These are phyloP conservation scores for Odontophorus gujanensis DNA, from an alignment of 2,113 vertebrate species.

Conservation along the genomic window DNA sequence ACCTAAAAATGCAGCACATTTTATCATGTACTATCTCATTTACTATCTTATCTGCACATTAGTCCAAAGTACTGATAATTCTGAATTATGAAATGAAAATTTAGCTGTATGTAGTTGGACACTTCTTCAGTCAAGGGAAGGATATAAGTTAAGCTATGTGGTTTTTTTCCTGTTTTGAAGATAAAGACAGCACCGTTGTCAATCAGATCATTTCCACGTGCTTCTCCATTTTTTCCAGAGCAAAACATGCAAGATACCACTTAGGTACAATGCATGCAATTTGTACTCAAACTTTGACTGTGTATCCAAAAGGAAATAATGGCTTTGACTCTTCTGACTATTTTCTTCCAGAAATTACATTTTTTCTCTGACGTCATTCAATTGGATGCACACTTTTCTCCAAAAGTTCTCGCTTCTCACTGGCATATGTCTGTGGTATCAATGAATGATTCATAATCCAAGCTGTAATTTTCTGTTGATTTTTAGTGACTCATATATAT, in stretches of 20 bases:
- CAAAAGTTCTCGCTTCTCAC: not conserved
- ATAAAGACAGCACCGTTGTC: not conserved
- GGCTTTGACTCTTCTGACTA: not conserved
- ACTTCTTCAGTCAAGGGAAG: not conserved
- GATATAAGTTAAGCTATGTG: not conserved
- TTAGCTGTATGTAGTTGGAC: not conserved
- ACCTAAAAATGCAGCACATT: not conserved
- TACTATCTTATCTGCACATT: not conserved
- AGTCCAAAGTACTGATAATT: not conserved
- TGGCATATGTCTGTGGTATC: not conserved
- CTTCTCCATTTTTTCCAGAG: not conserved
- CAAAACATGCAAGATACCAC: not conserved
- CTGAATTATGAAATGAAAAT: not conserved
- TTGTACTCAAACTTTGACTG: not conserved
- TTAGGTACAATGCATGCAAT: not conserved
- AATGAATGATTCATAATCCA: slow-evolving; percentile 30
- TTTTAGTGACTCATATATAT: slow-evolving; percentile 49
- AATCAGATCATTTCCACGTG: not conserved
- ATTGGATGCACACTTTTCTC: not conserved
- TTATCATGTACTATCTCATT: not conserved
- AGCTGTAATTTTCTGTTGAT: slow-evolving; percentile 45
- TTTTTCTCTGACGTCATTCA: slow-evolving; percentile 9
- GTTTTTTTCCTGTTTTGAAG: not conserved
- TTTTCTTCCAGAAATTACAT: not conserved
- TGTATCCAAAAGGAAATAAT: not conserved